Evolutionary conservation across 2,113 vertebrate species (phyloP), one percentile per base, ranked within the genome.

Genomic region (Butorides virescens): DNA sequence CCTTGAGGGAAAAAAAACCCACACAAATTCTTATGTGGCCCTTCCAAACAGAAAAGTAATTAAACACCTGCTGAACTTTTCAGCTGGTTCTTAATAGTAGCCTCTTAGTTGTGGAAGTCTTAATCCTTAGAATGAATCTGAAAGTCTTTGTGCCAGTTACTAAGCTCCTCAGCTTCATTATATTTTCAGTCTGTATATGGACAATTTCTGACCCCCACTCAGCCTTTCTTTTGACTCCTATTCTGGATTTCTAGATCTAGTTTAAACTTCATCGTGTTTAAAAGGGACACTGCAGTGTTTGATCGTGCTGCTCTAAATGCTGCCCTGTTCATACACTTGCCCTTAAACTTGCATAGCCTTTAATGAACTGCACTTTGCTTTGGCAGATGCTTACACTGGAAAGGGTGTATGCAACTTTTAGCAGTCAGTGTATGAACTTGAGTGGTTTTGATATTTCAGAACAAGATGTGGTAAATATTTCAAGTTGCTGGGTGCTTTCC

Each of bases 1-100:
- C 15, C 13, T 73, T 56, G 25, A 29, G 15, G 15, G 25, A 19
- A 15, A 11, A 14, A 5, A 44, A 44, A 44, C 10, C 0, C 4
- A 6, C 2, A 17, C 13, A 11, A 77, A 39, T 90, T 73, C 7
- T 61, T 92, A 18, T 7, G 3, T 23, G 7, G 26, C 27, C 13
- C 5, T 90, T 92, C 27, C 15, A 39, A 74, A 62, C 7, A 87
- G 44, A 86, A 53, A 37, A 66, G 12, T 67, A 34, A 26, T n/a
- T 70, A 62, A 91, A 61, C 5, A n/a, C 26, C 23, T 70, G 63
- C 55, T 92, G 67, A 92, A 89, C 47, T 78, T 70, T 34, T 55
- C 46, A 89, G 20, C 50, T 83, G 44, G 25, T 59, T 81, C 59
- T 71, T 89, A 37, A 20, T 29, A 70, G 42, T 71, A 59, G 30